Percentiles rank a stretch among this genome's conserved stretches.
Evolutionary conservation across 2,113 vertebrate species (phyloP).

Genomic region (Tympanuchus pallidicinctus): DNA sequence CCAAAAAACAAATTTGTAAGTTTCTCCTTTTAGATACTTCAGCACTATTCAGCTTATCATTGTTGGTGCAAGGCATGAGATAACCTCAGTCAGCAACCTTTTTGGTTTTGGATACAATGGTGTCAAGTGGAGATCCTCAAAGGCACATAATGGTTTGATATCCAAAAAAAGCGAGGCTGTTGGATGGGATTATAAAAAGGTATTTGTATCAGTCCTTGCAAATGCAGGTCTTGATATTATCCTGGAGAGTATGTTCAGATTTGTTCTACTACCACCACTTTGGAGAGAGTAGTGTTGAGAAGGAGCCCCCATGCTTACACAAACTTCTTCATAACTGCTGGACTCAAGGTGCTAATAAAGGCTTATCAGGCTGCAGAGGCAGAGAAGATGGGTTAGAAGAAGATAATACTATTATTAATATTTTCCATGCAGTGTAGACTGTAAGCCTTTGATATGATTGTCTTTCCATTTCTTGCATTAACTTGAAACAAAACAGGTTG

Average conservation of each 20-base stretch:
- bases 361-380: not conserved
- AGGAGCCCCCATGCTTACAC: accelerated
- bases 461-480: not conserved
- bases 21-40: not conserved
- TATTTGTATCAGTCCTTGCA: not conserved
- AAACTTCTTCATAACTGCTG: not conserved
- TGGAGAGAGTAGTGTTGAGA: not conserved
- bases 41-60: accelerated
- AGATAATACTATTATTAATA: no score
- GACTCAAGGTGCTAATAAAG: not conserved
- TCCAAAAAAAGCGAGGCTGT: not conserved
- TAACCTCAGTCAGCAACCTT: not conserved
- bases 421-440: not conserved
- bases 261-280: not conserved
- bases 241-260: not conserved
- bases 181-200: not conserved
- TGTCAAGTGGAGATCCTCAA: accelerated
- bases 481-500: not conserved
- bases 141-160: not conserved
- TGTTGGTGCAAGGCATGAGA: not conserved
- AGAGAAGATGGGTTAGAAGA: not conserved
- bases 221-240: not conserved
- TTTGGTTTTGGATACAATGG: not conserved
- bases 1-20: not conserved
- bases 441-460: not conserved